These are phyloP conservation scores for Huso huso DNA, from an alignment of 2,797 vertebrate species.

Conservation along the genomic window DNA sequence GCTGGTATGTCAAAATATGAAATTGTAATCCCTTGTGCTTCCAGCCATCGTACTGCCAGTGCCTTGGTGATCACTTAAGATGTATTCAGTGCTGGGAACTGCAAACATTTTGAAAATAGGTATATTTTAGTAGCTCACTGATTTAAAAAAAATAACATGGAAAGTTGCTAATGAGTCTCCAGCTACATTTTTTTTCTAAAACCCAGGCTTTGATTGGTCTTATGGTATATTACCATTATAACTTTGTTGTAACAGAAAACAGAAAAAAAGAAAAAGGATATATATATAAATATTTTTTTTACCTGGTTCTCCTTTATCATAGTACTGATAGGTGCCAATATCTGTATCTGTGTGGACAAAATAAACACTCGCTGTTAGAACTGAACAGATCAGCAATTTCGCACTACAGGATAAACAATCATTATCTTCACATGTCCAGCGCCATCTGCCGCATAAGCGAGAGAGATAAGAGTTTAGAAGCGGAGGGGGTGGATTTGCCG, in stretches of 20 bases:
- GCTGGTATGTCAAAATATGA: too few relatives aligned
- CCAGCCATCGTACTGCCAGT: too few relatives aligned
- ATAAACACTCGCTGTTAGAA: constrained; percentile 58
- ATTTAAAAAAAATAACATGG: too few relatives aligned
- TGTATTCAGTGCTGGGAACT: too few relatives aligned
- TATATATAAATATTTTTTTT: constrained; percentile 41
- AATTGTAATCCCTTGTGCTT: too few relatives aligned
- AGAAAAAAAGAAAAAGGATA: not conserved
- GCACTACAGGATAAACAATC: constrained; percentile 63
- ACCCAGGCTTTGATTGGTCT: too few relatives aligned
- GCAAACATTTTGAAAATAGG: too few relatives aligned
- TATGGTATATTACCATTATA: too few relatives aligned
- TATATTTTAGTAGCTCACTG: too few relatives aligned
- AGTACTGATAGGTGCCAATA: constrained; percentile 85
- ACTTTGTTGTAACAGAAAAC: not conserved
- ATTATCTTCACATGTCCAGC: constrained; percentile 59
- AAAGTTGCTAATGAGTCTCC: too few relatives aligned
- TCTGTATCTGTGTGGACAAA: constrained; percentile 72
- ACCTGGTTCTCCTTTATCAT: constrained; percentile 86
- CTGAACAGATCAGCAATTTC: constrained; percentile 61
- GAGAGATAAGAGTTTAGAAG: constrained; percentile 42
- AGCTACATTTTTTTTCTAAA: too few relatives aligned
- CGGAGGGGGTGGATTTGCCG: constrained; percentile 16
- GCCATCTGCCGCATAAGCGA: constrained; percentile 50
- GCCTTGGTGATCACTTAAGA: too few relatives aligned